Conservation (phyloP, 2,797 vertebrate genomes). For the Crocidura indochinensis region DNA sequence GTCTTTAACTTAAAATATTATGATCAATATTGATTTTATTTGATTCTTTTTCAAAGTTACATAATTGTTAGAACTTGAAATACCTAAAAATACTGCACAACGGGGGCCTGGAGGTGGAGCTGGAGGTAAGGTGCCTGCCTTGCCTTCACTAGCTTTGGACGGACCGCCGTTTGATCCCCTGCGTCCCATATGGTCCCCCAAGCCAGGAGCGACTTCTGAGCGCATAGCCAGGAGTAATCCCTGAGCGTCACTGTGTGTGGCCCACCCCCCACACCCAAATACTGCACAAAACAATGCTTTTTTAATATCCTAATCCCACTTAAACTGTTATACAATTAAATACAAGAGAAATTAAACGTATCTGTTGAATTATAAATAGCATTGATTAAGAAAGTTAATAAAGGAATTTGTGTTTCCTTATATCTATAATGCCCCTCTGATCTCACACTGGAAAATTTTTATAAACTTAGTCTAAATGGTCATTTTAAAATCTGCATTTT, state of each 20-base stretch:
- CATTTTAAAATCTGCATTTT: slow-evolving; percentile 76
- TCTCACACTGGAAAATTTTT: slow-evolving; percentile 30
- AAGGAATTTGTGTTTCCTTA: slow-evolving; percentile 43
- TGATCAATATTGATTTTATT: slow-evolving; percentile 48
- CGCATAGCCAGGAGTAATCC: no score
- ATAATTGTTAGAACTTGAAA: neutral
- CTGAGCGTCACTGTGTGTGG: no score
- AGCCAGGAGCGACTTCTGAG: no score
- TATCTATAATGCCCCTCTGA: slow-evolving; percentile 6
- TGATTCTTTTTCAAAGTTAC: slow-evolving; percentile 32
- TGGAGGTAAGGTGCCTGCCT: no score
- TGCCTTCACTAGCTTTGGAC: no score
- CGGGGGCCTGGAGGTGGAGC: no score
- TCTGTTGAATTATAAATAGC: neutral
- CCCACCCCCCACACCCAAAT: no score
- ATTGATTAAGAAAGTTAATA: slow-evolving; percentile 17
- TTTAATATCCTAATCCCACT: neutral
- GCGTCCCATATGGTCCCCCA: no score
- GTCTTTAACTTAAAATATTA: slow-evolving; percentile 46
- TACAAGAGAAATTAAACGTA: neutral
- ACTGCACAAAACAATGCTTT: neutral
- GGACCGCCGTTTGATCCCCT: no score
- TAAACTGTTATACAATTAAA: slow-evolving; percentile 34
- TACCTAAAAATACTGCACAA: no score
- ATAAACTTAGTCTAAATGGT: slow-evolving; percentile 59